Evolutionary conservation across 2,888 invertebrate species (phyloP), one percentile per base, ranked within the genome.

Genomic region (Synanthedon vespiformis): DNA sequence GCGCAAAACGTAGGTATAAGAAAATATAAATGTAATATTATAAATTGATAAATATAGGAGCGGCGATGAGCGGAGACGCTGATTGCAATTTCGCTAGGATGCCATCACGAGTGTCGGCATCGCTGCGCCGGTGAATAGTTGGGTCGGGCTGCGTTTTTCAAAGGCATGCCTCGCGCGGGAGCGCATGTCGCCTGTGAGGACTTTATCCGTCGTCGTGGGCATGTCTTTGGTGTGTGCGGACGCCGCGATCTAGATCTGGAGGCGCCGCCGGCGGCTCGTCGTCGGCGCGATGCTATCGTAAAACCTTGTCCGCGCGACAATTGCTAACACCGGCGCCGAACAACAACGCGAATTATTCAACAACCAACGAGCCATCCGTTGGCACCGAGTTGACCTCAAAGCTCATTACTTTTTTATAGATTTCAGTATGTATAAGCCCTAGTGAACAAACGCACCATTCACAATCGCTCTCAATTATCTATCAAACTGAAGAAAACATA

Each of bases 181-280:
- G 72, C 73, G 69, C 72, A 66, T 72, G 76, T 73, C 72, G 70
- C 68, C 75, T 65, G 68, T 76, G 81, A 84, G 67, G 81, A 80
- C 85, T 85, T 84, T 85, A 85, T 85, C 84, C 85, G 67, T 70
- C 48, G 18, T 12, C 71, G 74, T 68, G 72, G 70, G 74, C 75
- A 75, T 73, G 82, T 80, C 81, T 81, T 79, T 80, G 81, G 75
- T 68, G 74, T 69, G 67, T 65, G 62, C 16, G 22, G 12, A 58
- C 68, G 73, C 79, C 82, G 82, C 80, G 80, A 85, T 85, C 85
- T 83, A 84, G 84, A 87, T 86, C 70, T 63, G 59, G 65, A 80
- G 79, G 65, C 80, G 79, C 74, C 76, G 77, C 72, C 74, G 78
- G 62, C 69, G 68, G 44, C 61, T 62, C 61, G 66, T 62, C 61